These are phyloP conservation scores for Cricetomys ansorgei DNA, from an alignment of 2,113 vertebrate genomes.

Conservation along the genomic window DNA sequence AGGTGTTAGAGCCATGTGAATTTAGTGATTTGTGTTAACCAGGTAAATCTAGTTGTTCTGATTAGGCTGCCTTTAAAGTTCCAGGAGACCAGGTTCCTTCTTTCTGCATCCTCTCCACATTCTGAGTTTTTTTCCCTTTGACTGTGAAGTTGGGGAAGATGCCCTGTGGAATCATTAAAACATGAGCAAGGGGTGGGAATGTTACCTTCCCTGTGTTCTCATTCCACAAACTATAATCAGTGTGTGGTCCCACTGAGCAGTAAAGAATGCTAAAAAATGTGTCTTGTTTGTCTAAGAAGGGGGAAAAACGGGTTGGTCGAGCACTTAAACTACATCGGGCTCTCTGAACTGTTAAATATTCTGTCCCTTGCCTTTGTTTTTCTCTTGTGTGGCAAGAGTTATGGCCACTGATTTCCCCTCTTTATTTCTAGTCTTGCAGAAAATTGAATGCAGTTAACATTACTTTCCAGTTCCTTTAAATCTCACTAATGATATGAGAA, in stretches of 20 bases:
- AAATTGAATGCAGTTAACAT: constrained; percentile 9
- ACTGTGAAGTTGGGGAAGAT: neutral
- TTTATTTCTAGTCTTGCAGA: constrained; percentile 12
- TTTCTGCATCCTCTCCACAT: neutral
- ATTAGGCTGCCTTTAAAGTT: neutral
- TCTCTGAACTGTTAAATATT: neutral
- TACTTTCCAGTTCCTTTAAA: constrained; percentile 3
- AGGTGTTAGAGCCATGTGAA: constrained; percentile 13
- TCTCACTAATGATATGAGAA: neutral
- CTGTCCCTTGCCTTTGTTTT: constrained; percentile 8
- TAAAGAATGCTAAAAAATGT: constrained; percentile 36
- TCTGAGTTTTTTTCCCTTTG: neutral
- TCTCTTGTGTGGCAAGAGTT: neutral
- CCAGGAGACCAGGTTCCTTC: neutral
- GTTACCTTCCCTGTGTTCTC: neutral
- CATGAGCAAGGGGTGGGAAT: neutral
- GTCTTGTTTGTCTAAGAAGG: neutral
- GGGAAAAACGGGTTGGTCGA: neutral
- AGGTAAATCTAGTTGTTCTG: neutral
- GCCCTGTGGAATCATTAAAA: neutral
- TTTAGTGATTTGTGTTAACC: neutral
- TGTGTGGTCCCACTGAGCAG: neutral
- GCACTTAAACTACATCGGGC: neutral
- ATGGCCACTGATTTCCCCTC: neutral
- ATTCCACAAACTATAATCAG: neutral